Percentiles rank a stretch among this genome's conserved stretches.
Evolutionary conservation across 2,888 invertebrate species (phyloP).

Genomic region (Brachyopa scutellaris): DNA sequence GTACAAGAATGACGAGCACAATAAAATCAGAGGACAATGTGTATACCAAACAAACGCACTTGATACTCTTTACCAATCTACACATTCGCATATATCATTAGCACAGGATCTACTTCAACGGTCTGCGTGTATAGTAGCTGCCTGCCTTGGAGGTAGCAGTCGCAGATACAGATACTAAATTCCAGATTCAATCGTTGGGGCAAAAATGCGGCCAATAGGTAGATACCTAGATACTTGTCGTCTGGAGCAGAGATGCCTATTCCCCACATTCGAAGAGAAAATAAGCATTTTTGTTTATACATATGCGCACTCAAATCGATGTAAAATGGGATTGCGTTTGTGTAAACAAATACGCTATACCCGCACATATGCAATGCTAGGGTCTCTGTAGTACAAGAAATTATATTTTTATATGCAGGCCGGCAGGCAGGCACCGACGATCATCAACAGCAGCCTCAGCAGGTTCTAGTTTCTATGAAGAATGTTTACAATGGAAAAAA

Average conservation of each 20-base stretch:
- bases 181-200: slow-evolving; percentile 15
- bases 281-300: slow-evolving; percentile 3
- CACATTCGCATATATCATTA: slow-evolving; percentile 32
- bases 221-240: slow-evolving; percentile 9
- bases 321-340: slow-evolving; percentile 20
- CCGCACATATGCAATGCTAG: no score
- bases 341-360: no score
- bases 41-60: slow-evolving; percentile 62
- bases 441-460: background rate
- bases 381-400: background rate
- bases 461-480: slow-evolving; percentile 21
- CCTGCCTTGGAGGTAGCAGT: no score
- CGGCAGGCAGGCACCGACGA: background rate
- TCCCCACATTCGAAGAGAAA: background rate
- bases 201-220: slow-evolving; percentile 24
- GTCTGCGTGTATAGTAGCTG: no score
- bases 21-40: slow-evolving; percentile 64
- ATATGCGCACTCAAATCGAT: background rate
- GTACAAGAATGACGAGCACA: slow-evolving; percentile 43
- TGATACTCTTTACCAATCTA: slow-evolving; percentile 25
- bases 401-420: background rate
- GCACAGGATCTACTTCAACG: slow-evolving; percentile 12
- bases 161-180: slow-evolving; percentile 4
- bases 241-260: background rate
- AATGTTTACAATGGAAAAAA: slow-evolving; percentile 7